Percentiles rank a stretch among this genome's conserved stretches.
Evolutionary conservation across 2,797 vertebrate species (phyloP).

Genomic region (Hydrocynus forskahlii): DNA sequence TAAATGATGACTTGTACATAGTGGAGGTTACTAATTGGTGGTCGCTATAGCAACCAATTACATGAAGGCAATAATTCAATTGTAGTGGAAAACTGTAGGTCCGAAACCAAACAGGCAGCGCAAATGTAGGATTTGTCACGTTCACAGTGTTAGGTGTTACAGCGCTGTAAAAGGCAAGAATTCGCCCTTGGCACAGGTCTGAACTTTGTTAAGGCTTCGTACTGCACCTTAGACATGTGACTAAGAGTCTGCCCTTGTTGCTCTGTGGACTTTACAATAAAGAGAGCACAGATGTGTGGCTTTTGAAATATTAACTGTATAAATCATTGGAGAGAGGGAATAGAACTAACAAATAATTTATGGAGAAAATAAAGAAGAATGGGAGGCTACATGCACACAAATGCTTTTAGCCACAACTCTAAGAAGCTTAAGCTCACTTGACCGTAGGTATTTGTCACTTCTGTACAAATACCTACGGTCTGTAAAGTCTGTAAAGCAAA

Average conservation of each 20-base stretch:
- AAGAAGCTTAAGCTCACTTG: conserved; percentile 43
- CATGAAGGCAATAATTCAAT: too few relatives aligned
- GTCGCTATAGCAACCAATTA: too few relatives aligned
- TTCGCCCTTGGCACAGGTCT: background rate
- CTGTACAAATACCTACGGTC: too few relatives aligned
- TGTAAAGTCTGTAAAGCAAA: too few relatives aligned
- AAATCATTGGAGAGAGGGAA: conserved; percentile 69
- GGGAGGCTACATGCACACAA: conserved; percentile 69
- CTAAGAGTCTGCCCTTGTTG: conserved; percentile 53
- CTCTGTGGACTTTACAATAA: conserved; percentile 59
- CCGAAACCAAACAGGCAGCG: too few relatives aligned
- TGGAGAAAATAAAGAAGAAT: conserved; percentile 71
- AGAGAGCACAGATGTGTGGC: conserved; percentile 66
- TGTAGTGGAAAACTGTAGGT: too few relatives aligned
- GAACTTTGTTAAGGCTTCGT: background rate
- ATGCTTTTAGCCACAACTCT: conserved; percentile 63
- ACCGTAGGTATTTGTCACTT: conserved; percentile 7
- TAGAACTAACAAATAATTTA: conserved; percentile 77
- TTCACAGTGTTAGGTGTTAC: conserved; percentile 11
- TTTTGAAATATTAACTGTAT: conserved; percentile 78
- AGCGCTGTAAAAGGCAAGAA: background rate
- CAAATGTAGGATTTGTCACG: conserved; percentile 17
- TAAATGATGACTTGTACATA: too few relatives aligned
- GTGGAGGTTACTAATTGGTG: too few relatives aligned
- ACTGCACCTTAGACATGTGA: conserved; percentile 26